These are phyloP conservation scores for Agrilus mali DNA, from an alignment of 2,888 invertebrate species.

Conservation along the genomic window DNA sequence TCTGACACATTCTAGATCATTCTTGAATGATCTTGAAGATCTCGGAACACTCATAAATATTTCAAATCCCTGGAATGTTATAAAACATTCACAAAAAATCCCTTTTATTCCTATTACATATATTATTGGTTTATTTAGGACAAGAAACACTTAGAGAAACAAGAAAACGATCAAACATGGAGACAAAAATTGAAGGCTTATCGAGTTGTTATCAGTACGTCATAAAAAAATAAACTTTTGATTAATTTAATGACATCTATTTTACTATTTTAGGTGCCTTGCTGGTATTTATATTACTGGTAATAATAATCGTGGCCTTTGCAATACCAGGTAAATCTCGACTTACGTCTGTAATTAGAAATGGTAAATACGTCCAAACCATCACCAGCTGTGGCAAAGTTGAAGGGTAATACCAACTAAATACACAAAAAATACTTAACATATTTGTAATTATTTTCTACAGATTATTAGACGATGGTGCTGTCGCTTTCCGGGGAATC, in stretches of 20 bases:
- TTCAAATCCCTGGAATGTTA: no score
- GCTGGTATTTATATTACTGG: constrained; percentile 44
- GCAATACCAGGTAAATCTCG: constrained; percentile 44
- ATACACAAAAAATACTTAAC: neutral
- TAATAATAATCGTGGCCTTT: constrained; percentile 52
- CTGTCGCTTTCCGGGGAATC: constrained; percentile 69
- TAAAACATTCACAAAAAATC: no score
- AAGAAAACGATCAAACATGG: constrained; percentile 36
- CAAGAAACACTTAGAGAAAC: constrained; percentile 40
- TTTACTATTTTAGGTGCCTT: constrained; percentile 39
- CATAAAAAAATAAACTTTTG: neutral
- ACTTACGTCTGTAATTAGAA: constrained; percentile 49
- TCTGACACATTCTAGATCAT: no score
- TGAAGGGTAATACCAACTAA: constrained; percentile 46
- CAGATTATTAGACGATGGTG: constrained; percentile 61
- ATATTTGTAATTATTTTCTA: constrained; percentile 19
- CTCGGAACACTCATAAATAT: no score
- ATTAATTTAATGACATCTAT: neutral
- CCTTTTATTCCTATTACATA: no score
- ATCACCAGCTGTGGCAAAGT: constrained; percentile 67
- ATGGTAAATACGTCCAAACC: constrained; percentile 60
- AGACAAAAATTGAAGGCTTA: constrained; percentile 50
- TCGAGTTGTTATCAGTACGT: constrained; percentile 51
- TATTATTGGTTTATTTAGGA: no score
- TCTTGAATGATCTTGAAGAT: no score